Evolutionary conservation across 2,888 invertebrate genomes (phyloP), one percentile per base, ranked within the genome.

Genomic region (Copidosoma aretas): DNA sequence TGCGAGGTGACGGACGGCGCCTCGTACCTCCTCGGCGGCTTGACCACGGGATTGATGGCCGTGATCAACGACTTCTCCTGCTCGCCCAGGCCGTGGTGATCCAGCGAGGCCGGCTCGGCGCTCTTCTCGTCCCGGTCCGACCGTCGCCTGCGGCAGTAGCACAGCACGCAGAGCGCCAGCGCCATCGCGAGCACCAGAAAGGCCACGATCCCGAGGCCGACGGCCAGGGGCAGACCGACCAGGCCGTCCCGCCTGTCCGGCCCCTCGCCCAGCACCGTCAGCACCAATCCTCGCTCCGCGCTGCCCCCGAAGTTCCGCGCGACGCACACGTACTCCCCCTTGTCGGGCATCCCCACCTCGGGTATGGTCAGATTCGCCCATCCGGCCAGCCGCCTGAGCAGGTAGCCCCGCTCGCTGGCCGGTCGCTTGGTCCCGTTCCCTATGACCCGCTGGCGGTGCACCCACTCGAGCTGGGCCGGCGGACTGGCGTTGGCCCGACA

Each of bases 31-130:
- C 93, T 86, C 8, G 93, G 93, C 0, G 93, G 93, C 79, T 94
- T 94, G 68, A 91, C 91, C 21, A 94, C 91, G 0, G 93, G 93
- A 84, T 94, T 93, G 39, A 93, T 92, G 62, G 93, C 91, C 2
- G 92, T 91, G 73, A 94, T 90, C 60, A 94, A 85, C 73, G 93
- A 92, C 82, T 94, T 94, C 80, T 93, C 93, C 87, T 93, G 93
- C 80, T 94, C 94, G 68, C 91, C 90, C 60, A 91, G 89, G 1
- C 91, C 91, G 0, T 92, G 91, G 1, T 91, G 91, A 80, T 92
- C 91, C 69, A 92, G 87, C 76, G 91, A 87, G 15, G 92, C 90
- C 73, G 89, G 90, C 49, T 81, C 81, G 46, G 77, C 76, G 71
- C 79, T 81, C 77, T 89, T 89, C 74, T 90, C 85, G 79, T 88